Percentiles rank a stretch among this genome's conserved stretches.
Evolutionary conservation across 1,140 invertebrate genomes (phyloP).

Genomic region (Drosophila burlai): DNA sequence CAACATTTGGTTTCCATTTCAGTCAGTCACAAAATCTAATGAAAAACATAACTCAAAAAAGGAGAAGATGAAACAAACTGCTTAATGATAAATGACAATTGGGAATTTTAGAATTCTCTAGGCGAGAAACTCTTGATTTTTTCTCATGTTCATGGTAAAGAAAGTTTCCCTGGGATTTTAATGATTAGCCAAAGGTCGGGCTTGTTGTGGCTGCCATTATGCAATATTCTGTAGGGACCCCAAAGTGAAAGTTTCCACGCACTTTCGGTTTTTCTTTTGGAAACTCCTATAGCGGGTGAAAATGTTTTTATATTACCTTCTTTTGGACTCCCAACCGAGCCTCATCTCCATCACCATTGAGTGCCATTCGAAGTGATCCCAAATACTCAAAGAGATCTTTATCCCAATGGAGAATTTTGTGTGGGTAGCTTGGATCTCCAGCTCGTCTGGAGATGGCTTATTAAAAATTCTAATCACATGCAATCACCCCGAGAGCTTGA

Average conservation of each 20-base stretch:
- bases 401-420: conserved; percentile 59
- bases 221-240: conserved; percentile 70
- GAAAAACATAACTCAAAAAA: conserved; percentile 63
- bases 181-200: conserved; percentile 42
- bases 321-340: conserved; percentile 38
- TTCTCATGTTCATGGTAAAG: conserved; percentile 53
- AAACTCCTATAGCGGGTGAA: conserved; percentile 60
- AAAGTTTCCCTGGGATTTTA: conserved; percentile 52
- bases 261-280: conserved; percentile 63
- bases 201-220: conserved; percentile 33
- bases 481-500: conserved; percentile 53
- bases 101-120: conserved; percentile 51
- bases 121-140: conserved; percentile 53
- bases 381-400: conserved; percentile 61
- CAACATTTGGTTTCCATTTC: conserved; percentile 71
- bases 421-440: conserved; percentile 22
- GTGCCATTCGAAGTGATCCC: conserved; percentile 30
- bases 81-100: conserved; percentile 70
- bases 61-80: neutral
- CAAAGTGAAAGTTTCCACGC: conserved; percentile 70
- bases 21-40: conserved; percentile 70
- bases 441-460: conserved; percentile 61
- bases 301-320: conserved; percentile 11
- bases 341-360: conserved; percentile 29
- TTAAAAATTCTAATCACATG: conserved; percentile 82